Conservation (phyloP, 2,797 vertebrate species). For the Cryptoprocta ferox region DNA sequence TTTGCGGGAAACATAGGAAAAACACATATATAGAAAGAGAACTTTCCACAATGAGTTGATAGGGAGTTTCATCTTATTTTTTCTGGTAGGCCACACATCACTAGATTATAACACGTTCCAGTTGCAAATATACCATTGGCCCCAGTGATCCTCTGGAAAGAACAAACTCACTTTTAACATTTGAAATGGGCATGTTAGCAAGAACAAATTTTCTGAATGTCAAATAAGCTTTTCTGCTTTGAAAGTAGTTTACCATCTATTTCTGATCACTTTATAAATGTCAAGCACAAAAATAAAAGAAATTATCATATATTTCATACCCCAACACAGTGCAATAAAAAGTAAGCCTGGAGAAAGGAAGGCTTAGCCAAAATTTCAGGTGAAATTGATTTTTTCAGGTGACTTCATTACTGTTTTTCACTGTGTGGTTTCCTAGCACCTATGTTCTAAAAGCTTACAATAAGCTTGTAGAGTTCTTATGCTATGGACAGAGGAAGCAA, state of each 20-base stretch:
- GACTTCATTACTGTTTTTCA: background rate
- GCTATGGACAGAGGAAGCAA: background rate
- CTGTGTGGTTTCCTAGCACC: background rate
- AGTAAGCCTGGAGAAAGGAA: background rate
- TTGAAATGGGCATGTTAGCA: background rate
- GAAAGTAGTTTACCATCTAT: background rate
- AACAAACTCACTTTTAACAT: background rate
- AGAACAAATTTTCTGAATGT: conserved; percentile 6
- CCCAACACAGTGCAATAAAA: background rate
- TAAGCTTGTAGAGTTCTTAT: background rate
- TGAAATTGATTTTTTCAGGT: background rate
- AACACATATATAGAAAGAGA: background rate
- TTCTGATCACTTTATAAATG: background rate
- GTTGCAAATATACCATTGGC: background rate
- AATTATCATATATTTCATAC: background rate
- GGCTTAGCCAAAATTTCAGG: background rate
- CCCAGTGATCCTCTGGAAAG: background rate
- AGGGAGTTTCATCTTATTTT: background rate
- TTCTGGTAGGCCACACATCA: background rate
- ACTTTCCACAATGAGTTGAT: background rate
- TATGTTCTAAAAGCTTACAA: background rate
- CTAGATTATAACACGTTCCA: background rate
- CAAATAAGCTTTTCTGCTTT: background rate
- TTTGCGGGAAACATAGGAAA: background rate
- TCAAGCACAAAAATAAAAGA: background rate